Evolutionary conservation across 2,113 vertebrate genomes (phyloP), one percentile per base, ranked within the genome.

Genomic region (zebrafish (Danio rerio)): DNA sequence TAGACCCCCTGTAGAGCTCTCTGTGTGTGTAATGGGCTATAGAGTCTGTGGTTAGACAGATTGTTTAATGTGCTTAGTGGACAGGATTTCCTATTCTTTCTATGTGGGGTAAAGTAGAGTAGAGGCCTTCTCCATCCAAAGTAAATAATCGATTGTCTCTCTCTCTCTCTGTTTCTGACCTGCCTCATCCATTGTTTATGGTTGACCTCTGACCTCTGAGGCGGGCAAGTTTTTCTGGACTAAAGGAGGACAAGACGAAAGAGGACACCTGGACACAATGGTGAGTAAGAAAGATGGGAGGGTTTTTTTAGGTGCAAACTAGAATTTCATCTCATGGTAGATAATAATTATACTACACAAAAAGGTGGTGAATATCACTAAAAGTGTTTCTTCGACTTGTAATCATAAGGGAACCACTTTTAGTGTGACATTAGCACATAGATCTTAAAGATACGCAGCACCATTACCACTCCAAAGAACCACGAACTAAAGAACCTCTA

Each of bases 181-280:
- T 45, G 2, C 13, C 62, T 71, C 50, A 63, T 69, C 49, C 40
- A 31, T 76, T 6, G 4, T 58, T 16, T 77, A 13, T 62, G 53
- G 68, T 18, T 53, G 12, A 66, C 61, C 49, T 11, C 21, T 78
- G 61, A 78, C 83, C 83, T 52, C 84, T 92, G 87, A 86, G 88
- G 82, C 15, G 43, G 86, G 85, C 87, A 91, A 85, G 84, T 81
- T 84, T 7, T 58, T 31, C 55, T 87, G 78, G 71, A 65, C 43
- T 81, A 87, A 78, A 87, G 88, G 82, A 86, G 81, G 80, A 70
- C 74, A 80, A 55, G 87, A 89, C 63, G 83, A 83, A 15, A 18
- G 13, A 59, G 84, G 84, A 59, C 78, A 70, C 62, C 7, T 59
- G 5, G 72, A 78, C 83, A 56, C 55, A 66, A 20, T 74, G 89